Evolutionary conservation across 2,797 vertebrate genomes (phyloP).

Genomic region (Chiloscyllium punctatum): DNA sequence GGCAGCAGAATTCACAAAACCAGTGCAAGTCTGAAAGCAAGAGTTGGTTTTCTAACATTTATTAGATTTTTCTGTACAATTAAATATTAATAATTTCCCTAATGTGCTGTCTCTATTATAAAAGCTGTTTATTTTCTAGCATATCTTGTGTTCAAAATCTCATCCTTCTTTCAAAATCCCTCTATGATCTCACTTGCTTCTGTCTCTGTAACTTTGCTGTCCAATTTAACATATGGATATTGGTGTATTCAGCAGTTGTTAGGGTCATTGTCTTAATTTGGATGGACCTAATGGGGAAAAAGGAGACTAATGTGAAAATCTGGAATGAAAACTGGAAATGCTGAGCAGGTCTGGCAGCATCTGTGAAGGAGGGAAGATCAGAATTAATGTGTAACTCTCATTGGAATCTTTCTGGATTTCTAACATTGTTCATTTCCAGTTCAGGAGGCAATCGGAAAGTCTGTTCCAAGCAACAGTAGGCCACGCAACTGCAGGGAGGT

Average conservation of each 20-base stretch:
- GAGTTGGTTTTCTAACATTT: too few species aligned
- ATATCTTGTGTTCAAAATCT: background rate
- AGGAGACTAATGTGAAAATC: too few species aligned
- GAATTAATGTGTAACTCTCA: too few species aligned
- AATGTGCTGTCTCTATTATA: background rate
- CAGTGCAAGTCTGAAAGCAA: background rate
- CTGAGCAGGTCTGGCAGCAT: too few species aligned
- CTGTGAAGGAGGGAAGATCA: too few species aligned
- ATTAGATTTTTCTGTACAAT: background rate
- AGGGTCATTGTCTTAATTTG: background rate
- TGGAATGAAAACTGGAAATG: too few species aligned
- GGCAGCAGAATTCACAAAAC: background rate
- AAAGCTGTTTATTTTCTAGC: background rate
- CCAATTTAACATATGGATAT: too few species aligned
- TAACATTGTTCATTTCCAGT: background rate
- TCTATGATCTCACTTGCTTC: too few species aligned
- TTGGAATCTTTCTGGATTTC: background rate
- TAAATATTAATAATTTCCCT: background rate
- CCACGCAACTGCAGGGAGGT: background rate
- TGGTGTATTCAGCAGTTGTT: too few species aligned
- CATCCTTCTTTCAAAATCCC: too few species aligned
- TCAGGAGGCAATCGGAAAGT: background rate
- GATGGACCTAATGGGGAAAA: too few species aligned
- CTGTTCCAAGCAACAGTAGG: background rate
- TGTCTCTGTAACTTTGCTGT: too few species aligned